Conservation (phyloP, 2,888 invertebrate genomes). For the Agrochola lota region DNA sequence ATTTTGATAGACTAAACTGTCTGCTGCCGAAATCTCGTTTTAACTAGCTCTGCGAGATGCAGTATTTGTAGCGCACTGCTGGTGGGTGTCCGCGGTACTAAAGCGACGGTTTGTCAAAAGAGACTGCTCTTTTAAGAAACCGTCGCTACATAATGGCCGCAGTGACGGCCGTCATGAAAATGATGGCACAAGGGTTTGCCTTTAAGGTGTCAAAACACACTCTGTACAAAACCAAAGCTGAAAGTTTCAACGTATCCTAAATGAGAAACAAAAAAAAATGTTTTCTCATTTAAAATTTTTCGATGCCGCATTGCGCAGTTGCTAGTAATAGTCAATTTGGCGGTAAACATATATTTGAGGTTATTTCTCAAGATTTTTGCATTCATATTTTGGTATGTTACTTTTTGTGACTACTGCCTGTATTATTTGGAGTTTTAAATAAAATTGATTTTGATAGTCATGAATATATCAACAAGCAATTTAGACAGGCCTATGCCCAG, state of each 20-base stretch:
- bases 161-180: background rate
- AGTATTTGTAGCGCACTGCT: background rate
- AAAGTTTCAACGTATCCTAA: no score
- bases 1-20: constrained; percentile 43
- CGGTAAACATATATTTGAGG: constrained; percentile 41
- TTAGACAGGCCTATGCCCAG: background rate
- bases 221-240: background rate
- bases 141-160: no score
- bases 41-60: background rate
- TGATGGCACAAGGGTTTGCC: background rate
- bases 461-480: background rate
- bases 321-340: constrained; percentile 1
- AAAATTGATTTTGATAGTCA: background rate
- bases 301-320: constrained; percentile 7
- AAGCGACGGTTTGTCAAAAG: no score
- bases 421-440: constrained; percentile 12
- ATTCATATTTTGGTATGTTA: constrained; percentile 43
- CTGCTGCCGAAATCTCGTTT: background rate
- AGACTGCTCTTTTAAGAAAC: no score
- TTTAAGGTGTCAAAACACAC: background rate
- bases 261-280: no score
- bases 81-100: background rate
- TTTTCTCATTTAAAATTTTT: background rate
- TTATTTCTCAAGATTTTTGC: constrained; percentile 40
- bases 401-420: constrained; percentile 50